phyloP scores from a whole-genome alignment of 2,888 invertebrate species.

The Nephrotoma guestfalica region DNA sequence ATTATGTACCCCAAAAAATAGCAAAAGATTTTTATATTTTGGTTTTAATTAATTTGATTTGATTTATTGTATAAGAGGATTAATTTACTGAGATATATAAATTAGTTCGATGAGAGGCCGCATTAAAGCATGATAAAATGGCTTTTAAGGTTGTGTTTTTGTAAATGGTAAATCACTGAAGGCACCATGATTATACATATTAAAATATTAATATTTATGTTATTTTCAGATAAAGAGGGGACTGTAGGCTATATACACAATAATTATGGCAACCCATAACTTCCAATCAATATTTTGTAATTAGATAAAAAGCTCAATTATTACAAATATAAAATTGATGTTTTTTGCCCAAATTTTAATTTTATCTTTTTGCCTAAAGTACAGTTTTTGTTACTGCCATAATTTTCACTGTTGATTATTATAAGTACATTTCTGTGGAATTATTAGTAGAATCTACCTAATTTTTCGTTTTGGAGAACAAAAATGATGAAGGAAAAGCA shows the following conservation, averaged over 20 bases:
- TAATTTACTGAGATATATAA: not conserved
- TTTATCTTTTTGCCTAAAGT: not conserved
- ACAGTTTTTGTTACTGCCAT: not conserved
- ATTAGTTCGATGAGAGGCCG: not conserved
- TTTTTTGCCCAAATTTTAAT: not conserved
- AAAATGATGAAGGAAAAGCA: not conserved
- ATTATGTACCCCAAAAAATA: not conserved
- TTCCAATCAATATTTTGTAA: not conserved
- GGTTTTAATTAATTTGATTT: not conserved
- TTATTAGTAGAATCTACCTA: not conserved
- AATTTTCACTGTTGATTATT: not conserved
- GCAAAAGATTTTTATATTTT: not conserved
- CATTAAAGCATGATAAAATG: not conserved
- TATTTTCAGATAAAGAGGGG: not conserved
- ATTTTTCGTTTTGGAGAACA: not conserved
- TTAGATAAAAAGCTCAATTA: not conserved
- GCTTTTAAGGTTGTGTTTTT: not conserved
- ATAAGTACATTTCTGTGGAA: not conserved
- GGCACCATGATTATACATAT: not conserved
- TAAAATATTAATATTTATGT: not conserved
- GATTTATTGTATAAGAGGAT: not conserved
- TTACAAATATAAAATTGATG: not conserved
- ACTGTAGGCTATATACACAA: not conserved
- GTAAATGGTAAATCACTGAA: not conserved
- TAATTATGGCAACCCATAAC: not conserved